Evolutionary conservation across 2,113 vertebrate genomes (phyloP), one percentile per base, ranked within the genome.

Genomic region (Trogon surrucura): DNA sequence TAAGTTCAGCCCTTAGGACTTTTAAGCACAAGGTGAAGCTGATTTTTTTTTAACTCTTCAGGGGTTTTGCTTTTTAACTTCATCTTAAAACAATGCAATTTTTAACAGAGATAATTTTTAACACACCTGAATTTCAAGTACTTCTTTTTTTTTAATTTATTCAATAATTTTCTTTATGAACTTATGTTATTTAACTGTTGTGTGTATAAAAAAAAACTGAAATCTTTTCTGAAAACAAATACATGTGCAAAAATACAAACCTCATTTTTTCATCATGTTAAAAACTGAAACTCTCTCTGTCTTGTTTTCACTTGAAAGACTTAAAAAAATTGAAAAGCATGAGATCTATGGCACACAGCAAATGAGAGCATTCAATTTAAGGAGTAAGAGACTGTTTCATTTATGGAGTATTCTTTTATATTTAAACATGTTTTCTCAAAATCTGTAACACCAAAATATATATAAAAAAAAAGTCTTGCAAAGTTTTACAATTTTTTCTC

Each of bases 11-110:
- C 91, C 72, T 85, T 34, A 60, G 77, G 87, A 69, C 16, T 86
- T 95, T 86, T 64, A 94, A 87, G 32, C 25, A 51, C 19, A 91
- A 77, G 38, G 22, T 75, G 38, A 95, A 95, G 34, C 12, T 61
- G 45, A 47, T 34, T 36, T 92, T 94, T 90, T 93, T 93, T 91
- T 85, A 80, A 73, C 29, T 75, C 45, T 80, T 78, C 30, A 61
- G 41, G 13, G 44, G 85, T 73, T 67, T 67, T 89, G 32, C 30
- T 93, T 85, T 95, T 96, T 51, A 92, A 34, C 13, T 16, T 80
- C 18, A 34, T 80, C 50, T 61, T 83, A 57, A 64, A 87, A 93
- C 45, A 61, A 70, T 20, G 4, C 6, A 3, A 48, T 93, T 95
- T 95, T 85, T 62, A 71, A 74, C 29, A 82, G 2, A 6, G 25